Conservation (phyloP, 2,888 invertebrate species). For the Eristalis intricaria region DNA sequence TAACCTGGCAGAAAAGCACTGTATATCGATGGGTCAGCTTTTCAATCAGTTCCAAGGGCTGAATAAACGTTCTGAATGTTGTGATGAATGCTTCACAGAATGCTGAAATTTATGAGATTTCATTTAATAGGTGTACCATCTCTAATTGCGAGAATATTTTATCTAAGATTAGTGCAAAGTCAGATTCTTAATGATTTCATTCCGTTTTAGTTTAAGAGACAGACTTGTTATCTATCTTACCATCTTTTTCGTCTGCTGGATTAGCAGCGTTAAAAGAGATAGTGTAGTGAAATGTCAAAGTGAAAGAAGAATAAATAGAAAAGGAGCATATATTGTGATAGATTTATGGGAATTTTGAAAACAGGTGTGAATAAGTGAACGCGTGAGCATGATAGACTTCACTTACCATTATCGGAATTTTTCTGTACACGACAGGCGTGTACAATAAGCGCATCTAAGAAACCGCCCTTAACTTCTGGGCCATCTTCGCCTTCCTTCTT, state of each 20-base stretch:
- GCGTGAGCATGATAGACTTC: not conserved
- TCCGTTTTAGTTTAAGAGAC: slow-evolving; percentile 33
- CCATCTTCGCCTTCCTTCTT: slow-evolving; percentile 93
- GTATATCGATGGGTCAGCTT: slow-evolving; percentile 88
- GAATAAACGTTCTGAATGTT: slow-evolving; percentile 97
- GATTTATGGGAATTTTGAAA: slow-evolving; percentile 13
- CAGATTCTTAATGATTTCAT: slow-evolving; percentile 31
- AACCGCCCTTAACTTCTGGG: slow-evolving; percentile 95
- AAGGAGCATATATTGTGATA: slow-evolving; percentile 45
- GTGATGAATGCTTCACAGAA: slow-evolving; percentile 96
- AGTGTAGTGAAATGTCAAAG: slow-evolving; percentile 56
- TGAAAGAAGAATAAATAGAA: slow-evolving; percentile 60
- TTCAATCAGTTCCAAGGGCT: slow-evolving; percentile 91
- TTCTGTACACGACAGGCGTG: slow-evolving; percentile 97
- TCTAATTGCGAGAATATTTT: not conserved
- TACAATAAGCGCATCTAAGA: slow-evolving; percentile 96
- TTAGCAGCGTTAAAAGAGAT: slow-evolving; percentile 65
- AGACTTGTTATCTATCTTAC: slow-evolving; percentile 55
- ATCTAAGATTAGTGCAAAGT: slow-evolving; percentile 29
- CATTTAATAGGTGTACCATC: not conserved
- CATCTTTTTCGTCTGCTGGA: slow-evolving; percentile 70
- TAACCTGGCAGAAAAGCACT: slow-evolving; percentile 86
- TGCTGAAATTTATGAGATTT: slow-evolving; percentile 73
- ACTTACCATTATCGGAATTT: slow-evolving; percentile 80
- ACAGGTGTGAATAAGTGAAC: not conserved